phyloP scores from a whole-genome alignment of 2,888 invertebrate genomes.

The Andrena praecox region DNA sequence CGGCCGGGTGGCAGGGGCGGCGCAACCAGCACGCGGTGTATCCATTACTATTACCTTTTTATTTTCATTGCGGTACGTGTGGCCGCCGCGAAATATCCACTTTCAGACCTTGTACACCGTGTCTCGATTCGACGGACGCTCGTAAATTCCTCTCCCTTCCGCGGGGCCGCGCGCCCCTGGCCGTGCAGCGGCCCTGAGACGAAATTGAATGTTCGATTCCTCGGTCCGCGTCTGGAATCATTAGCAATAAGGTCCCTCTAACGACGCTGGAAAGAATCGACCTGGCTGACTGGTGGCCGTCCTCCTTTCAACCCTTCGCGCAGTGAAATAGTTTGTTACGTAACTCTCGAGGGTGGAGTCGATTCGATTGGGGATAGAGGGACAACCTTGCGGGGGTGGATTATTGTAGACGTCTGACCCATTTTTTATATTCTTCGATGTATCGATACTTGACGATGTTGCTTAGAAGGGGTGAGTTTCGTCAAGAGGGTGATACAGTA shows the following conservation, averaged over 20 bases:
- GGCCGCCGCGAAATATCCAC: conserved; percentile 51
- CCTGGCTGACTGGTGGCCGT: background rate
- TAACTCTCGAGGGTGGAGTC: too few relatives aligned
- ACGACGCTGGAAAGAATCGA: conserved; percentile 8
- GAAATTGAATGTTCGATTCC: conserved; percentile 46
- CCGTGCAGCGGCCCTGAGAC: conserved; percentile 16
- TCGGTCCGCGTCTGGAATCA: background rate
- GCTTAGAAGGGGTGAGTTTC: too few relatives aligned
- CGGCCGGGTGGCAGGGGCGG: background rate
- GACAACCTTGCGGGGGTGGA: too few relatives aligned
- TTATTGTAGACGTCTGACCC: too few relatives aligned
- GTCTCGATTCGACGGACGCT: conserved; percentile 34
- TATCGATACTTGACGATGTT: too few relatives aligned
- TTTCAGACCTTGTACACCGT: conserved; percentile 24
- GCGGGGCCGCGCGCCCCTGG: background rate
- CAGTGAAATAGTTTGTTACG: too few relatives aligned
- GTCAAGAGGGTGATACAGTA: too few relatives aligned
- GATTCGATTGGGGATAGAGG: too few relatives aligned
- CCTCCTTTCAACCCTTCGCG: conserved; percentile 2
- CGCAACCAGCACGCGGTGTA: conserved; percentile 37
- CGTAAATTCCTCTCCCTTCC: conserved; percentile 26
- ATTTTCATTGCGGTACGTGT: conserved; percentile 68
- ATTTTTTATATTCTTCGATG: too few relatives aligned
- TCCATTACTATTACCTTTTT: conserved; percentile 76
- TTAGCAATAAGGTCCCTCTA: conserved; percentile 10